phyloP scores from a whole-genome alignment of 2,888 invertebrate species.

The Synergus itoensis region DNA sequence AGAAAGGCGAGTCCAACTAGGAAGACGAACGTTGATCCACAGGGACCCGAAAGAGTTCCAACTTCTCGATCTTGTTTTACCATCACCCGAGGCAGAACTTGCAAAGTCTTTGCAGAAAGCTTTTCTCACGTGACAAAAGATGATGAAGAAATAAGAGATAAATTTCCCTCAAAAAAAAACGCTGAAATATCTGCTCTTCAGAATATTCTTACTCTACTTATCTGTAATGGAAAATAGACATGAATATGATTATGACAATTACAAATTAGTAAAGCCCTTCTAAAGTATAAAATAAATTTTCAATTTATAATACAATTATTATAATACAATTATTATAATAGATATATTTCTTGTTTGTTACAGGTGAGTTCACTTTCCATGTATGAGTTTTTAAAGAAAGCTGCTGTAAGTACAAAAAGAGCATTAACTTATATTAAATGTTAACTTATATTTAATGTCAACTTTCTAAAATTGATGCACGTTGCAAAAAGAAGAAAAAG shows the following conservation, averaged over 20 bases:
- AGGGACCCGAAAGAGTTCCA: slow-evolving; percentile 32
- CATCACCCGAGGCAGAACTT: neutral
- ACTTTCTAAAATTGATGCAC: neutral
- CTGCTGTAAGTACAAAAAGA: neutral
- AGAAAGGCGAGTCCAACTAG: slow-evolving; percentile 18
- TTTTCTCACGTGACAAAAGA: slow-evolving; percentile 12
- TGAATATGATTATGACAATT: too few species aligned
- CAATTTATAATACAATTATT: too few species aligned
- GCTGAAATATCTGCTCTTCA: neutral
- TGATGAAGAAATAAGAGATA: slow-evolving; percentile 2
- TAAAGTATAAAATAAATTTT: too few species aligned
- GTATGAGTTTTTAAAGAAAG: neutral
- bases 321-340: neutral
- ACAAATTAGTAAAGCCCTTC: too few species aligned
- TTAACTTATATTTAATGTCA: neutral
- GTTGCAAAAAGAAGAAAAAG: neutral
- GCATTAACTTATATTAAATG: too few species aligned
- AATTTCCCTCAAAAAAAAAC: neutral
- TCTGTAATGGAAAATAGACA: too few species aligned
- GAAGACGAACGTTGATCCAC: slow-evolving; percentile 30
- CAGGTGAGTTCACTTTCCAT: neutral
- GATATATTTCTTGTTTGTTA: neutral
- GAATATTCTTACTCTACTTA: neutral
- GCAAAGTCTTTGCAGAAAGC: neutral
- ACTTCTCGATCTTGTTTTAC: slow-evolving; percentile 34